These are phyloP conservation scores for Anguilla japonica DNA, from an alignment of 2,113 vertebrate species.

Conservation along the genomic window DNA sequence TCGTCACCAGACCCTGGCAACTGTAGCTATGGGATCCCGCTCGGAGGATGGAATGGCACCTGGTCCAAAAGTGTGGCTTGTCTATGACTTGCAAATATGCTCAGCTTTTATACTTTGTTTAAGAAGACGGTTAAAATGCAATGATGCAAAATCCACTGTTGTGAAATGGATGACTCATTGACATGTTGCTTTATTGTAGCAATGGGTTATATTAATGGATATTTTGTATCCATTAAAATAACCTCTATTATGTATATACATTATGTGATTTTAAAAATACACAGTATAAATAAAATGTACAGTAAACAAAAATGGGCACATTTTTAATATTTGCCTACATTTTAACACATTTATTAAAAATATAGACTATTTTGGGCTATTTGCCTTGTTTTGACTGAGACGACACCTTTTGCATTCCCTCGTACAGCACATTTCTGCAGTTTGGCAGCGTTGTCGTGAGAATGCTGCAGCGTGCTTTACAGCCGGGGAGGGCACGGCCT, in stretches of 20 bases:
- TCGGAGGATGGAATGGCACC: background rate
- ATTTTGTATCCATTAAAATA: too few relatives aligned
- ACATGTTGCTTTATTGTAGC: too few relatives aligned
- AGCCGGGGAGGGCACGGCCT: background rate
- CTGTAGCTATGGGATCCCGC: background rate
- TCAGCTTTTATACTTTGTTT: background rate
- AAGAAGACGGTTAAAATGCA: background rate
- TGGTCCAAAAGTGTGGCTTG: background rate
- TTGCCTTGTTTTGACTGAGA: background rate
- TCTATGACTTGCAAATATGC: background rate
- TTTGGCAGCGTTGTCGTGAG: background rate
- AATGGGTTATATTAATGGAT: too few relatives aligned
- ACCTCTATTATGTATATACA: too few relatives aligned
- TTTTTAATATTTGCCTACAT: background rate
- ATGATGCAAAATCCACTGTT: too few relatives aligned
- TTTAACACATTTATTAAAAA: background rate
- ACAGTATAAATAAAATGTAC: too few relatives aligned
- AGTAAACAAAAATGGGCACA: background rate
- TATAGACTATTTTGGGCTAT: background rate
- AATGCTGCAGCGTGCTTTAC: background rate
- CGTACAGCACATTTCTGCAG: too few relatives aligned
- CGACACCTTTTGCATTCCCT: too few relatives aligned
- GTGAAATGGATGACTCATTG: too few relatives aligned
- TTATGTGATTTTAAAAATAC: too few relatives aligned
- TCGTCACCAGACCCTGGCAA: slow-evolving; percentile 5